Evolutionary conservation across 1,140 invertebrate genomes (phyloP).

Genomic region (Pseudomyrmex sp.): DNA sequence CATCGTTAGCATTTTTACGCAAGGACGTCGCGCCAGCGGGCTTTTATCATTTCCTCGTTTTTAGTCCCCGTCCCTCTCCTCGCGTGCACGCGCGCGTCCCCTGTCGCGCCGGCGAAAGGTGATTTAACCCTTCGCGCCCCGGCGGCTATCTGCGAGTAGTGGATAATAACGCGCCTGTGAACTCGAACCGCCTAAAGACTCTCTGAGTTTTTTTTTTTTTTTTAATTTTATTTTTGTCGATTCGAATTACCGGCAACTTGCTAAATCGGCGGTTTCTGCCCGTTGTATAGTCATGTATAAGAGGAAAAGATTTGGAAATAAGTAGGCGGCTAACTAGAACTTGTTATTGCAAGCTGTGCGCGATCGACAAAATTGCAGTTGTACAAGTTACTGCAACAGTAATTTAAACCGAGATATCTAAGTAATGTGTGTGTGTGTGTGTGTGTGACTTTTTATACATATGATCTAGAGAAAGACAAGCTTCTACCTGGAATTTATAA

Average conservation of each 20-base stretch:
- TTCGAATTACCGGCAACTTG: too few species aligned
- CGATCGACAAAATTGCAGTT: conserved; percentile 19
- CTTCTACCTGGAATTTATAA: background rate
- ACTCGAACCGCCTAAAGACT: background rate
- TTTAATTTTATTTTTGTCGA: too few species aligned
- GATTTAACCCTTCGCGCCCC: conserved; percentile 43
- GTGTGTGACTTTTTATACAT: background rate
- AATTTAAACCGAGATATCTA: background rate
- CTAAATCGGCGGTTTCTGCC: background rate
- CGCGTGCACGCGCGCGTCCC: background rate
- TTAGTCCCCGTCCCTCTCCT: conserved; percentile 19
- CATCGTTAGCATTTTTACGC: conserved; percentile 72
- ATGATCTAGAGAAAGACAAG: background rate
- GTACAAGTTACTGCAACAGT: background rate
- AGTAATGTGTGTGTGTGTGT: background rate
- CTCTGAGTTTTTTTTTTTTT: background rate
- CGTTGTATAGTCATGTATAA: background rate
- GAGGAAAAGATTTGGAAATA: background rate
- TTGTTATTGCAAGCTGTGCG: background rate
- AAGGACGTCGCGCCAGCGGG: conserved; percentile 54
- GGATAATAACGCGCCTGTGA: conserved; percentile 17
- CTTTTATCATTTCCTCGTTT: conserved; percentile 65
- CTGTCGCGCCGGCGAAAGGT: conserved; percentile 31
- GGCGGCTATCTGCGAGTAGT: background rate
- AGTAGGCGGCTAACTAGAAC: background rate